Evolutionary conservation across 2,113 vertebrate species (phyloP).

Genomic region (Tautogolabrus adspersus): DNA sequence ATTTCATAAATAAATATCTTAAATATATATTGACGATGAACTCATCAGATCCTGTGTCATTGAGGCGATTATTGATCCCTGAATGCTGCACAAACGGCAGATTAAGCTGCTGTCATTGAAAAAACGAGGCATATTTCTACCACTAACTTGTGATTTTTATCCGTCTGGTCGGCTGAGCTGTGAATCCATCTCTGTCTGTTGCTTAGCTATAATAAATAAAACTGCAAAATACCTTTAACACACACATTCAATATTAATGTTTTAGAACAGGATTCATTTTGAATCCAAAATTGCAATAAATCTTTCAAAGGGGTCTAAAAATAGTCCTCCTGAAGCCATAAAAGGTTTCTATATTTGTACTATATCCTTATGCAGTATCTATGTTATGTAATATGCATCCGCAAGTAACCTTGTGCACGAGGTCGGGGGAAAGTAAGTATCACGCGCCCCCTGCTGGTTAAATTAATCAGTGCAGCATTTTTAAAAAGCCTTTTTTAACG

Average conservation of each 20-base stretch:
- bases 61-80: neutral
- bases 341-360: slow-evolving; percentile 55
- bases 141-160: neutral
- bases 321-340: neutral
- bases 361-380: slow-evolving; percentile 61
- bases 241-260: neutral
- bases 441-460: slow-evolving; percentile 56
- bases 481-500: neutral
- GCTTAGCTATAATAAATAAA: neutral
- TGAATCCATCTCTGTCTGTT: neutral
- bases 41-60: neutral
- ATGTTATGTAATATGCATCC: slow-evolving; percentile 77
- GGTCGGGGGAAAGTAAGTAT: slow-evolving; percentile 45
- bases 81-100: neutral
- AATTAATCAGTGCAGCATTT: neutral
- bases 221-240: neutral
- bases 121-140: neutral
- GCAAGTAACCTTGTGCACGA: slow-evolving; percentile 64
- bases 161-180: neutral
- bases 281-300: slow-evolving; percentile 19
- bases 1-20: neutral
- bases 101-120: neutral
- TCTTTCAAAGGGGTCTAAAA: slow-evolving; percentile 36
- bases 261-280: neutral
- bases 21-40: neutral